Evolutionary conservation across 2,888 invertebrate species (phyloP), one percentile per base, ranked within the genome.

Genomic region (Orchesellides sinensis): DNA sequence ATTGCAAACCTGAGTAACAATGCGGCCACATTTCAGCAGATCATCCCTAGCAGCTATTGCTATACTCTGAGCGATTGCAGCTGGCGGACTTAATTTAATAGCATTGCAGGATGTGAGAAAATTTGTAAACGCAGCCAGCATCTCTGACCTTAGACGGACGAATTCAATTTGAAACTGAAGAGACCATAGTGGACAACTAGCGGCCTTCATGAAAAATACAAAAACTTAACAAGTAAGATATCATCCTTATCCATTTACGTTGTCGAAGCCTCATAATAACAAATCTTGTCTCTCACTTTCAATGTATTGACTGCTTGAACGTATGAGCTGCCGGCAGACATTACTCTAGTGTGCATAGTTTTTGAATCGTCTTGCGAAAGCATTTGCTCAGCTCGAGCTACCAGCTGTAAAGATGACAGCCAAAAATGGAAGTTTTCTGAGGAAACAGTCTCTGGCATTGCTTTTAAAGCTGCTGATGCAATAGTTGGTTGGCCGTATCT

Each of bases 391-490:
- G 90, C 91, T 69, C 85, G 73, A 81, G 91, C 89, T 29, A 90
- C 87, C 45, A 90, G 89, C 69, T 94, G 92, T n/a, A 98, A 90
- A 0, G 96, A 95, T 0, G 94, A 93, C 70, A 98, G 90, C 95
- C 97, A 98, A 89, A 96, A 96, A 89, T 97, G 95, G 63, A 95
- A 93, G 88, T 96, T 94, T 89, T 98, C 98, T 35, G 96, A 95
- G 17, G 96, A 95, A 0, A 95, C 95, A 85, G 93, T 92, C 59
- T 93, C 93, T 1, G 93, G 92, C 29, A 96, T 90, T 56, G 92
- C 91, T 27, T 92, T 90, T 88, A 95, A 92, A 35, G 96, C 92
- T 5, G 91, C 90, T 0, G 93, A 92, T 0, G 95, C 95, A 25
- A 95, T 90, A 65, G 92, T 92, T 89, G 95, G 95, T 89, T 96